Conservation (phyloP, 2,113 vertebrate genomes). For the Silurus asotus region DNA sequence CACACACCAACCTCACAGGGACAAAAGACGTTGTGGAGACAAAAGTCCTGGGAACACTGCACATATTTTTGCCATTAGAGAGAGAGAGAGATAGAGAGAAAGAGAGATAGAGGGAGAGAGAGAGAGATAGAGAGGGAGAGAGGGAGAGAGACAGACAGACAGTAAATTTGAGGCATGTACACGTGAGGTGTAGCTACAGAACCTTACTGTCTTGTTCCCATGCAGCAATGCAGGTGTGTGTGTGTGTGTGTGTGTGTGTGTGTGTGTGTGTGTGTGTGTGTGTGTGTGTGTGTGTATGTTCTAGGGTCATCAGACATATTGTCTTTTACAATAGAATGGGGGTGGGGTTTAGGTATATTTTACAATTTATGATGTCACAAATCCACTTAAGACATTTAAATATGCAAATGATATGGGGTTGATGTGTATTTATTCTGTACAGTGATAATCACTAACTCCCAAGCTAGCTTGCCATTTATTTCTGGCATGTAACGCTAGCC, state of each 20-base stretch:
- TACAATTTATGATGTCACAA: background rate
- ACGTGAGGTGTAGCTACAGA: background rate
- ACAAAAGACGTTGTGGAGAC: constrained; percentile 18
- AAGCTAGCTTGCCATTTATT: background rate
- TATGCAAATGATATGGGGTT: background rate
- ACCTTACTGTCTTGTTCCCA: constrained; percentile 4
- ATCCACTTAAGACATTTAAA: background rate
- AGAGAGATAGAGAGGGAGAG: background rate
- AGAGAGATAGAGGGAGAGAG: no score
- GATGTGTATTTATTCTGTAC: background rate
- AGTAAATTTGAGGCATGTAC: constrained; percentile 2
- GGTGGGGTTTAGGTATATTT: background rate
- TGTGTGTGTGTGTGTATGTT: background rate
- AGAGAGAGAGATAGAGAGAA: background rate
- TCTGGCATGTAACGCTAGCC: background rate
- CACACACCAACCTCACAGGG: constrained; percentile 8
- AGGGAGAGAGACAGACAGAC: background rate
- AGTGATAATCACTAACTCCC: background rate
- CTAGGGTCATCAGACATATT: background rate
- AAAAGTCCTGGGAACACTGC: background rate
- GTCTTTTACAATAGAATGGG: background rate
- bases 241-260: constrained; percentile 2
- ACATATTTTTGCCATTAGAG: background rate
- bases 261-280: constrained; percentile 7
- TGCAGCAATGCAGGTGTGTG: constrained; percentile 16